Conservation (phyloP, 2,113 vertebrate genomes). For the Nyctibius bracteatus region DNA sequence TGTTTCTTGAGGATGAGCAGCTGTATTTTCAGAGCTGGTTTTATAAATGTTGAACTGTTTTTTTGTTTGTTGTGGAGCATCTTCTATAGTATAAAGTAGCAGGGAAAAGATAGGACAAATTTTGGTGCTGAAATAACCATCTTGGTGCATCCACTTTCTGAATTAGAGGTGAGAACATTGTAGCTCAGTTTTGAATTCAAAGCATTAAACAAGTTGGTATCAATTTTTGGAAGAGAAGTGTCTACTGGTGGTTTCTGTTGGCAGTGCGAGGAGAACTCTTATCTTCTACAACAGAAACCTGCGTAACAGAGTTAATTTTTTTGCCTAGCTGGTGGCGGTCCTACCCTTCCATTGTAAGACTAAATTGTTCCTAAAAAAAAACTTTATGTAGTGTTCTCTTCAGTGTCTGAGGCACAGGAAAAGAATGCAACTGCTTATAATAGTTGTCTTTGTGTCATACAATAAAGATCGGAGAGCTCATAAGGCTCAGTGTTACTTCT, state of each 20-base stretch:
- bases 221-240: not conserved
- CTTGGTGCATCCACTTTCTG: not conserved
- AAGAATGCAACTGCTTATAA: not conserved
- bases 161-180: not conserved
- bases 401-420: not conserved
- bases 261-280: not conserved
- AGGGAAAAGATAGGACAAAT: not conserved
- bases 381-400: not conserved
- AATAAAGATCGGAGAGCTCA: not conserved
- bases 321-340: not conserved
- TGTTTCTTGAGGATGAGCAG: not conserved
- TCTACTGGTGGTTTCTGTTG: not conserved
- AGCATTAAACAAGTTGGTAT: not conserved
- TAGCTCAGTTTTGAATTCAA: not conserved
- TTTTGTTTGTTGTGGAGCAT: not conserved
- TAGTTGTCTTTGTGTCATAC: not conserved
- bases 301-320: fast-evolving
- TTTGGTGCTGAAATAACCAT: not conserved
- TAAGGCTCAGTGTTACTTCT: not conserved
- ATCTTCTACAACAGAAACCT: not conserved
- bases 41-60: not conserved
- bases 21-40: not conserved
- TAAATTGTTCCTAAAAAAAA: not conserved
- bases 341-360: not conserved
- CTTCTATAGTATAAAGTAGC: not conserved